Evolutionary conservation across 2,797 vertebrate genomes (phyloP).

Genomic region (Sebastes matsubarae): DNA sequence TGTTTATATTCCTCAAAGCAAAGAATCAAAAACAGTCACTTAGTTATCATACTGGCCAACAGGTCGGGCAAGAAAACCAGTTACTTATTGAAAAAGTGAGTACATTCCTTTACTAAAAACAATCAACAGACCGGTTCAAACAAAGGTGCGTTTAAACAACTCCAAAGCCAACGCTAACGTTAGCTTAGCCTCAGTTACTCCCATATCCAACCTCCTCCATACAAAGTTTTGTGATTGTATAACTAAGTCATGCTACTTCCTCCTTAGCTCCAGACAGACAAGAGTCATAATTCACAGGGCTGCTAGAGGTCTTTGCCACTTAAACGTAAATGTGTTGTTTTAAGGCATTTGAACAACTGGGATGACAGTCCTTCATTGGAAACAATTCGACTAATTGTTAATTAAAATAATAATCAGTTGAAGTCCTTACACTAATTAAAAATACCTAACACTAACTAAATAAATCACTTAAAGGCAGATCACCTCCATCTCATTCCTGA

Average conservation of each 20-base stretch:
- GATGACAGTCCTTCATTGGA: neutral
- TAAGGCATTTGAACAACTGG: neutral
- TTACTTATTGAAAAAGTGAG: too few species aligned
- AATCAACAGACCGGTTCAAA: too few species aligned
- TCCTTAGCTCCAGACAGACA: neutral
- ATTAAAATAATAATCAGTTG: neutral
- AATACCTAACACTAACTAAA: neutral
- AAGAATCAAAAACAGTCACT: too few species aligned
- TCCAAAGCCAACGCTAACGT: too few species aligned
- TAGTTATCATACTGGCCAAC: too few species aligned
- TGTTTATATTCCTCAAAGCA: too few species aligned
- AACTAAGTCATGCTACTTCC: neutral
- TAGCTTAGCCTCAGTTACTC: too few species aligned
- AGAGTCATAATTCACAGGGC: neutral
- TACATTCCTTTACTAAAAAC: too few species aligned
- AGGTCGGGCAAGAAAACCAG: too few species aligned
- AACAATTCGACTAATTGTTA: neutral
- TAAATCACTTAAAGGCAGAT: neutral
- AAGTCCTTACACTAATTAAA: neutral
- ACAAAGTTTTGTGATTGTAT: too few species aligned
- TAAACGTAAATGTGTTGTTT: neutral
- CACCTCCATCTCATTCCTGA: slow-evolving; percentile 14
- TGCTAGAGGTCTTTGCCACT: neutral
- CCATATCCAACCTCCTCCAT: too few species aligned
- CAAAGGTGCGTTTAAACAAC: too few species aligned